Conservation (phyloP, 1,140 invertebrate species). For the Drosophila sp. region DNA sequence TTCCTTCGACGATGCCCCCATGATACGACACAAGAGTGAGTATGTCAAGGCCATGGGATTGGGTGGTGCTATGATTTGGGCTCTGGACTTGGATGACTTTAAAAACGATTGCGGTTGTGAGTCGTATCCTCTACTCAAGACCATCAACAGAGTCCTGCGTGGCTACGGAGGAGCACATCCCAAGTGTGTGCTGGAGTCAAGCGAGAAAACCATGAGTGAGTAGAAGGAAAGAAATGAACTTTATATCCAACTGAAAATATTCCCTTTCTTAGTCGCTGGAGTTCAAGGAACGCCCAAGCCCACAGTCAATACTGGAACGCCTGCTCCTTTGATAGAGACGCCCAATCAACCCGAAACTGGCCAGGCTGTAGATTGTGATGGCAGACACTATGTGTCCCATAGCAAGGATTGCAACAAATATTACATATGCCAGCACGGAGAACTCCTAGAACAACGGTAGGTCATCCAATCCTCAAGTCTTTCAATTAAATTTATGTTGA, state of each 20-base stretch:
- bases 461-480: not conserved
- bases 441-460: conserved; percentile 85
- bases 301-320: conserved; percentile 45
- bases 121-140: conserved; percentile 90
- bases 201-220: conserved; percentile 68
- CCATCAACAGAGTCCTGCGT: conserved; percentile 89
- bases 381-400: conserved; percentile 86
- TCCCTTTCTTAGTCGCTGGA: conserved; percentile 38
- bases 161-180: conserved; percentile 84
- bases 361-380: conserved; percentile 84
- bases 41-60: conserved; percentile 90
- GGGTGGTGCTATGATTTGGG: conserved; percentile 95
- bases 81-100: conserved; percentile 90
- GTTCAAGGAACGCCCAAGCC: conserved; percentile 37
- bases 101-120: conserved; percentile 91
- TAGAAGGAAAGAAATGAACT: not conserved
- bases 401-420: conserved; percentile 90
- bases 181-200: conserved; percentile 66
- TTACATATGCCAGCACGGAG: conserved; percentile 90
- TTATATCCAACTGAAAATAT: not conserved
- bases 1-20: conserved; percentile 91
- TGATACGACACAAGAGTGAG: conserved; percentile 88
- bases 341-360: conserved; percentile 45
- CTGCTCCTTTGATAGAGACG: conserved; percentile 15
- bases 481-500: not conserved